phyloP scores from a whole-genome alignment of 2,888 invertebrate species.

The Craniophora ligustri region DNA sequence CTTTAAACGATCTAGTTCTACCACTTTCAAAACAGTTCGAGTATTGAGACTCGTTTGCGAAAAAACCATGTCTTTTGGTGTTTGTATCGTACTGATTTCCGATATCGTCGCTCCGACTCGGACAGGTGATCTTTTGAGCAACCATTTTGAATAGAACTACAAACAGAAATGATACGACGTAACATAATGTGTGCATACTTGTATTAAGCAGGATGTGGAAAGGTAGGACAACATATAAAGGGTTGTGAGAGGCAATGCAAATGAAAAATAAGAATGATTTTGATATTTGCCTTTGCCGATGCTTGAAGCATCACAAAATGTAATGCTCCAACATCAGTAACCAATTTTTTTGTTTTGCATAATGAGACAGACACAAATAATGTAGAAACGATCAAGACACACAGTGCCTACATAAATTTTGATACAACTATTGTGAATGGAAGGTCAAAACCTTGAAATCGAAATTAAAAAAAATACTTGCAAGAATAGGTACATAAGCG shows the following conservation, averaged over 20 bases:
- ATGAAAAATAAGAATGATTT: constrained; percentile 46
- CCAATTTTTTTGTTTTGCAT: constrained; percentile 22
- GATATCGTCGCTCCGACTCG: constrained; percentile 86
- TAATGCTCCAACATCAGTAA: constrained; percentile 22
- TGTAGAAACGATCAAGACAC: constrained; percentile 20
- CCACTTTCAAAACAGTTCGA: constrained; percentile 85
- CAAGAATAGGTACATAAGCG: constrained; percentile 44
- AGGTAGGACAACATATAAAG: constrained; percentile 34
- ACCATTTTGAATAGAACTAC: constrained; percentile 89
- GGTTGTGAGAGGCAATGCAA: constrained; percentile 43
- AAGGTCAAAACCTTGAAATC: constrained; percentile 59
- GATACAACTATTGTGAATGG: constrained; percentile 29
- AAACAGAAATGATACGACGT: constrained; percentile 88
- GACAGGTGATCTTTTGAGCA: constrained; percentile 87
- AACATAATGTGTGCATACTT: constrained; percentile 86
- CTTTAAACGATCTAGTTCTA: constrained; percentile 87
- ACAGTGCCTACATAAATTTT: constrained; percentile 34
- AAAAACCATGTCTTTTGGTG: constrained; percentile 88
- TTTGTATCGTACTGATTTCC: constrained; percentile 81
- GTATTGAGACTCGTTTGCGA: constrained; percentile 86
- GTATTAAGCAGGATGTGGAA: constrained; percentile 74
- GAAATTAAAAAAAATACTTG: constrained; percentile 52
- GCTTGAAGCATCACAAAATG: constrained; percentile 37
- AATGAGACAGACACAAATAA: constrained; percentile 33
- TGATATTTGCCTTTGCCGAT: constrained; percentile 18